Conservation (phyloP, 2,113 vertebrate species). For the Baryphthengus martii region DNA sequence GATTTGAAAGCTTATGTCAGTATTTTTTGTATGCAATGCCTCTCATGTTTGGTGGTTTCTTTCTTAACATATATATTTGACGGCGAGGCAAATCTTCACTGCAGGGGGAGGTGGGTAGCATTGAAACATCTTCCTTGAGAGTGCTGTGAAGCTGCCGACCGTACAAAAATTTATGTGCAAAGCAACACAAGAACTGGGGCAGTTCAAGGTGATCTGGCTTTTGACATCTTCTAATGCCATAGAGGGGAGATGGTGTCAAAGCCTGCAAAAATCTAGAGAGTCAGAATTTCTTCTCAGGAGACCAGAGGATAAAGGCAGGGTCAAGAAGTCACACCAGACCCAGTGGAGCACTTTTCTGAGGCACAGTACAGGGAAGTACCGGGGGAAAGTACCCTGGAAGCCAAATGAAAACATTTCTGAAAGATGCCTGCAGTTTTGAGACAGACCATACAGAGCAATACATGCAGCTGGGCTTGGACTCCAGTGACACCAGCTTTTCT, state of each 20-base stretch:
- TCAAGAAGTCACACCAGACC: not conserved
- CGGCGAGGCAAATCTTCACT: not conserved
- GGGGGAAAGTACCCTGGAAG: not conserved
- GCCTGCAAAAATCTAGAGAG: not conserved
- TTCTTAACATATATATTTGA: rapidly evolving
- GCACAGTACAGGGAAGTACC: not conserved
- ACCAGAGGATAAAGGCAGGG: not conserved
- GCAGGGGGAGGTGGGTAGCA: not conserved
- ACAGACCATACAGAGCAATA: not conserved
- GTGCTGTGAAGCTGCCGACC: not conserved
- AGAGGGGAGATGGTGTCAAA: not conserved
- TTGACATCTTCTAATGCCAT: not conserved
- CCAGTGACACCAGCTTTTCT: not conserved
- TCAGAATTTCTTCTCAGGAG: not conserved
- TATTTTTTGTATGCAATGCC: not conserved
- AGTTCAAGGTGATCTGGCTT: not conserved
- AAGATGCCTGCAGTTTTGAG: not conserved
- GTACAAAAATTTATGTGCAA: not conserved
- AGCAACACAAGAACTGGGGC: not conserved
- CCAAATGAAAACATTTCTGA: not conserved
- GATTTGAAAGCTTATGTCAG: not conserved
- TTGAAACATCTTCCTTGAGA: not conserved
- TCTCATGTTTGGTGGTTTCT: not conserved
- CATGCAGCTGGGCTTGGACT: not conserved
- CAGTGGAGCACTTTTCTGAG: not conserved